Evolutionary conservation across 2,113 vertebrate species (phyloP).

Genomic region (Phyllopteryx taeniolatus): DNA sequence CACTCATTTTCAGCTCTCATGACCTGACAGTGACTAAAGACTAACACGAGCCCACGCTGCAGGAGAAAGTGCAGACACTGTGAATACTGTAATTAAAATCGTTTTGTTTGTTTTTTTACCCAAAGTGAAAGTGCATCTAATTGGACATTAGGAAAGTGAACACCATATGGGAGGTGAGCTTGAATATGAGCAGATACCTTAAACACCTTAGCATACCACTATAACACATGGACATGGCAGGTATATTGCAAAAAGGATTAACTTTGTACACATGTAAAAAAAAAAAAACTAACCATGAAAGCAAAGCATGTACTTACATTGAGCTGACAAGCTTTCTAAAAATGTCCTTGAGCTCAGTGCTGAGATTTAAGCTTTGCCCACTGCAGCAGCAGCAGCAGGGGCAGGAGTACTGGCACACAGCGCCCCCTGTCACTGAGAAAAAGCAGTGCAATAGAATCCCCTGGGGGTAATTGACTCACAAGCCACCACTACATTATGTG

Average conservation of each 20-base stretch:
- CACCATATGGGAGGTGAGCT: conserved; percentile 36
- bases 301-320: background rate
- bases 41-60: conserved; percentile 41
- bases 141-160: conserved; percentile 34
- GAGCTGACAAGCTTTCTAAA: conserved; percentile 33
- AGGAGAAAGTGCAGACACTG: conserved; percentile 36
- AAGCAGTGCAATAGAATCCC: conserved; percentile 34
- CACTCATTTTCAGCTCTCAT: conserved; percentile 1
- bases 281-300: background rate
- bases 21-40: conserved; percentile 51
- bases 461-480: background rate
- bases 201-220: conserved; percentile 40
- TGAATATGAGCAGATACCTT: conserved; percentile 32
- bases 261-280: background rate
- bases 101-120: conserved; percentile 17
- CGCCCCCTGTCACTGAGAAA: conserved; percentile 57
- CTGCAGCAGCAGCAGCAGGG: conserved; percentile 35
- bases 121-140: conserved; percentile 28
- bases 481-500: background rate
- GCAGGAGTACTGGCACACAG: conserved; percentile 38
- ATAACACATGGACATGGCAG: background rate
- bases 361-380: conserved; percentile 41
- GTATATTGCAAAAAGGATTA: background rate
- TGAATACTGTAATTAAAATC: conserved; percentile 29
- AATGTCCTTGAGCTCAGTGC: conserved; percentile 63